These are phyloP conservation scores for Cladopsammia gracilis DNA, from an alignment of 64 coral and sea anemone genomes.

Conservation along the genomic window DNA sequence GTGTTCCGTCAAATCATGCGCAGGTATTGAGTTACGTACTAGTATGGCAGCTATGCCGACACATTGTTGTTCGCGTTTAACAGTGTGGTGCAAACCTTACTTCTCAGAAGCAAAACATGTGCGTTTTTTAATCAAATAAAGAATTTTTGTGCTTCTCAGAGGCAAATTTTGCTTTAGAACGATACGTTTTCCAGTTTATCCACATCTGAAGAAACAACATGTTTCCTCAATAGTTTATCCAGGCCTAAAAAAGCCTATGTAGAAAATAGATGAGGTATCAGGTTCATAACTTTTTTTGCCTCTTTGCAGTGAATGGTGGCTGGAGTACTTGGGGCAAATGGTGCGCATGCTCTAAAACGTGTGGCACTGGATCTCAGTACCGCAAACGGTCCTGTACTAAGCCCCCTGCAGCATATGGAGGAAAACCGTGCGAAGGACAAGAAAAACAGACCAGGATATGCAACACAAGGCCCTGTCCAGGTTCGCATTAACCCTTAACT, in stretches of 20 bases:
- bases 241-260: too few relatives aligned
- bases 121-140: too few relatives aligned
- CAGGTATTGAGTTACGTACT: conserved; percentile 7
- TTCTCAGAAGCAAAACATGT: too few relatives aligned
- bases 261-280: too few relatives aligned
- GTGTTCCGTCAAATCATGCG: conserved; percentile 60
- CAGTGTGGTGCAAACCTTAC: too few relatives aligned
- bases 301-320: conserved; percentile 32
- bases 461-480: background rate
- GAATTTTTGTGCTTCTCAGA: too few relatives aligned
- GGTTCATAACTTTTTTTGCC: background rate
- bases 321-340: conserved; percentile 60
- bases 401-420: conserved; percentile 32
- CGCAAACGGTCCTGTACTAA: conserved; percentile 54
- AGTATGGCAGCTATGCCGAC: too few relatives aligned
- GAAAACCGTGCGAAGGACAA: conserved; percentile 5
- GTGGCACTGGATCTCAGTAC: conserved; percentile 42
- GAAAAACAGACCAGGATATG: conserved; percentile 18
- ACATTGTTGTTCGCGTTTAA: too few relatives aligned
- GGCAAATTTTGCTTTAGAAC: too few relatives aligned
- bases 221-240: background rate
- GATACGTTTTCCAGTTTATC: too few relatives aligned
- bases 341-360: conserved; percentile 50
- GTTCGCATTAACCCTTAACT: background rate
- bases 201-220: too few relatives aligned